phyloP scores from a whole-genome alignment of 2,113 vertebrate species.

The Corynorhinus townsendii region DNA sequence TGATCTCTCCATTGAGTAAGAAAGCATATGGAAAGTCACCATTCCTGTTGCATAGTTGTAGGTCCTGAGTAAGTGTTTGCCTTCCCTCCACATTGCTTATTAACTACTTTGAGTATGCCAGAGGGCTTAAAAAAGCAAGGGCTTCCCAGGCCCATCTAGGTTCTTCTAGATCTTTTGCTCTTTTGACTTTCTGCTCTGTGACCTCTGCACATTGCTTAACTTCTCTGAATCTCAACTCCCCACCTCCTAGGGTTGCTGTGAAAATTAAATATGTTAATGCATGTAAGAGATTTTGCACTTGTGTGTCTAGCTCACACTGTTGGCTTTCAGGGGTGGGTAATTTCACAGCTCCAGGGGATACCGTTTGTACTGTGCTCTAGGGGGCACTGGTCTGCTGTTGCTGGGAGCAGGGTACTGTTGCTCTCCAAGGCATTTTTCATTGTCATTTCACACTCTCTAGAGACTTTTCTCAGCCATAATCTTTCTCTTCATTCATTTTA shows the following conservation, averaged over 20 bases:
- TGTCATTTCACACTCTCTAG: no score
- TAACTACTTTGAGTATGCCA: neutral
- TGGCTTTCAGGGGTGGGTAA: neutral
- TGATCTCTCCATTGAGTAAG: neutral
- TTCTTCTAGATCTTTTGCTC: neutral
- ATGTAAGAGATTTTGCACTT: neutral
- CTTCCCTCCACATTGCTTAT: neutral
- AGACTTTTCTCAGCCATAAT: neutral
- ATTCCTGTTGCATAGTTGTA: neutral
- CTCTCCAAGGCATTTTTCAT: neutral
- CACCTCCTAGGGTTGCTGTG: neutral
- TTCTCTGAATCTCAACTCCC: neutral
- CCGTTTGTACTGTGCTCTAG: neutral
- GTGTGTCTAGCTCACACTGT: accelerated
- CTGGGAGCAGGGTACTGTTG: accelerated
- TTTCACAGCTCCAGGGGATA: neutral
- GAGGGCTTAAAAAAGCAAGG: neutral
- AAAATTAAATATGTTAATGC: neutral
- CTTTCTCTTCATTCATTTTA: neutral
- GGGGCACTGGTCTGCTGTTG: neutral
- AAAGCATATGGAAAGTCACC: neutral
- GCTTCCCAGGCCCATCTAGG: neutral
- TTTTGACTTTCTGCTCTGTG: neutral
- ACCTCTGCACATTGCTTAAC: neutral
- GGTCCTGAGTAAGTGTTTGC: neutral